phyloP scores from a whole-genome alignment of 1,140 invertebrate genomes.

The Drosophila kurseongensis region DNA sequence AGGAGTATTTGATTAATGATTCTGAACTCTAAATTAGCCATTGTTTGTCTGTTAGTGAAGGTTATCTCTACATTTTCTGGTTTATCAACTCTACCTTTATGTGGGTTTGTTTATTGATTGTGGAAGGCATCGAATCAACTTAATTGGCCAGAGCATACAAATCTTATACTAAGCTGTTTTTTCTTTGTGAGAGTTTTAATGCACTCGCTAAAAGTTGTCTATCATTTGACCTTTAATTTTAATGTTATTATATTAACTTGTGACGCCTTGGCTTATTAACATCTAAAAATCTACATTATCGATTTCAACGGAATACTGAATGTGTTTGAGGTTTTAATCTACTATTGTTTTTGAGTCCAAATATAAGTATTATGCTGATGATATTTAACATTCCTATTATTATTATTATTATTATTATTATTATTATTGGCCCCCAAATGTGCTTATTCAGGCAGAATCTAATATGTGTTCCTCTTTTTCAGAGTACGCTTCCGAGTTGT shows the following conservation, averaged over 20 bases:
- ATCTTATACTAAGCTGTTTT: too few relatives aligned
- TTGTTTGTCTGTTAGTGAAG: not conserved
- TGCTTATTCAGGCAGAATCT: conserved; percentile 11
- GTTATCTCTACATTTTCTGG: not conserved
- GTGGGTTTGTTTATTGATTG: not conserved
- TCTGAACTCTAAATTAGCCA: not conserved
- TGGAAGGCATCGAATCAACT: too few relatives aligned
- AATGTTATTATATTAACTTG: not conserved
- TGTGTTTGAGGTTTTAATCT: too few relatives aligned
- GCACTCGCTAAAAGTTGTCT: too few relatives aligned
- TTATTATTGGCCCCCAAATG: not conserved
- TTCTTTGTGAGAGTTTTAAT: too few relatives aligned
- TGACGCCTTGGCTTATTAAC: too few relatives aligned
- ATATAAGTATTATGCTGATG: too few relatives aligned
- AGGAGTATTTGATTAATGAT: conserved; percentile 10
- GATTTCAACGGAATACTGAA: too few relatives aligned
- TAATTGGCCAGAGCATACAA: too few relatives aligned
- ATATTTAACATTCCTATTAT: too few relatives aligned
- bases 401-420: not conserved
- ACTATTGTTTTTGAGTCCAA: too few relatives aligned
- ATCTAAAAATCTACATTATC: too few relatives aligned
- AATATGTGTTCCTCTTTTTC: conserved; percentile 1
- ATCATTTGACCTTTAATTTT: not conserved
- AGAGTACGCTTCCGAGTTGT: conserved; percentile 7
- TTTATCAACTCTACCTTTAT: not conserved